Base-by-base conservation (phyloP, 2,888 invertebrate genomes). In the Eupithecia subfuscata region DNA sequence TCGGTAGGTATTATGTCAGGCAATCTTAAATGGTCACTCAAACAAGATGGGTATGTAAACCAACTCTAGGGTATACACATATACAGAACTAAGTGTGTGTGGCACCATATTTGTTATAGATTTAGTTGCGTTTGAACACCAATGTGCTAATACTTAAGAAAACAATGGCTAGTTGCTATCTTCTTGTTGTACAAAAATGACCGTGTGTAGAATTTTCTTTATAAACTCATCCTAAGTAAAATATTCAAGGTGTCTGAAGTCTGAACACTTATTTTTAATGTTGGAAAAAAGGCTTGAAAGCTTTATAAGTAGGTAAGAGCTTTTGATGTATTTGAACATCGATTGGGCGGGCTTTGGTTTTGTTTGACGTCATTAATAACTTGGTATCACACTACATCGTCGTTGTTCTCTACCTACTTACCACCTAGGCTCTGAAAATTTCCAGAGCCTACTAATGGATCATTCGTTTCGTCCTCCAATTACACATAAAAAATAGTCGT, bases 121-220 rank as follows among this genome's bases (percentile, higher is more conserved):
- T 84, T 85, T 81, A 85, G 80, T 82, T 84, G 81, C 81, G 82
- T 78, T 83, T 81, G 79, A 77, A 75, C 79, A 80, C 78, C 73
- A 78, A 76, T 78, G 78, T 82, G 87, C 73, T 88, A 88, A 88
- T 83, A 80, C 78, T 75, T 86, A 78, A 74, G 83, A 81, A 82
- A 85, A 87, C 84, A 68, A 78, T 76, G 80, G 80, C 80, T 75
- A 77, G 75, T 75, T 73, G 63, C n/a, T 70, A 70, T 71, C 71
- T 34, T 64, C 64, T 37, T n/a, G 37, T 48, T 77, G 60, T 48
- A 69, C 60, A 77, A 30, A 71, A 64, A 71, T 52, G 68, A 69
- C 74, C 56, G 60, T 68, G 18, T 40, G 40, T 67, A 67, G n/a
- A n/a, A 40, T 67, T 67, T 40, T 67, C 40, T 67, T 67, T 65